Evolutionary conservation across 2,888 invertebrate genomes (phyloP), one percentile per base, ranked within the genome.

Genomic region (Phyto melanocephala): DNA sequence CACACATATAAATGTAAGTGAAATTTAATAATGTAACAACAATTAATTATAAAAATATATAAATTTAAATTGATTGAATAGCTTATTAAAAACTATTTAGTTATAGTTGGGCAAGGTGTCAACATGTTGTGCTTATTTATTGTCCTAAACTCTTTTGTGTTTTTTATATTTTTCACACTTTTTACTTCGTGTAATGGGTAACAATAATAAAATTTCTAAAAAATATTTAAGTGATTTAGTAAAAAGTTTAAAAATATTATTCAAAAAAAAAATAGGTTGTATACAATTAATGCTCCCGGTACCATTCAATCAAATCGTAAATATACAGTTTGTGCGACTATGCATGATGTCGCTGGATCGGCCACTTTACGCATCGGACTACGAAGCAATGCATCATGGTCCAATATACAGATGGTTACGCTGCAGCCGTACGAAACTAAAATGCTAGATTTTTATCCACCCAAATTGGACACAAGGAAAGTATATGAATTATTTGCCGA

Each of bases 401-500:
- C 52, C 24, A 13, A 58, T 6, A 7, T 17, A 1, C 37, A 40
- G 3, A n/a, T n/a, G 20, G 37, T 45, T 7, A 20, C 15, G 0
- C 13, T 72, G 17, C 50, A 60, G 17, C 40, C 71, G 7, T 52
- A 11, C 17, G 52, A 72, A 52, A 40, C 52, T 6, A 62, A 28
- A 52, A 17, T 33, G 10, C 1, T 72, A 1, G 52, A n/a, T 22
- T 72, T 72, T 52, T 13, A 17, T 24, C 37, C 37, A 4, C 20
- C 10, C 4, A 72, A 72, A 42, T 40, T 72, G n/a, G 4, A 35
- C 1, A 77, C 62, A 1, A 8, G 22, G 8, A 89, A 89, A 0
- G 84, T 86, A n/a, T 90, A 90, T 70, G 88, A 88, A 56, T 77
- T 90, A 24, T 88, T 87, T 13, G 89, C 88, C 1, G 85, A 81